A percentile compares a stretch with the other conserved stretches of the same genome.
Conservation (phyloP, 2,113 vertebrate genomes). For the Uria lomvia region DNA sequence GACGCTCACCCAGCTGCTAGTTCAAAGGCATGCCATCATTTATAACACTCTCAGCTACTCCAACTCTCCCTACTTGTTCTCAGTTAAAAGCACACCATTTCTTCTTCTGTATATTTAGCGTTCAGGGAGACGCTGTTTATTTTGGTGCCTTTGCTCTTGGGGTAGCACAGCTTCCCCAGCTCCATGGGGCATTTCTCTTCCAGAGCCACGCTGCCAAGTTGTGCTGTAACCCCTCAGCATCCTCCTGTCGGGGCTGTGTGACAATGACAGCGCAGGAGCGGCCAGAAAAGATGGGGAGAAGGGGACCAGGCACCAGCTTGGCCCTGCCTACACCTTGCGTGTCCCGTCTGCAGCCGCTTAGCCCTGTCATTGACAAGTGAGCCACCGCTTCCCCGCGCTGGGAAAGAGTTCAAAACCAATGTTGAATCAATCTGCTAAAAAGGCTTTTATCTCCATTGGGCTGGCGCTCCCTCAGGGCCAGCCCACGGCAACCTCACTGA, state of each 20-base stretch:
- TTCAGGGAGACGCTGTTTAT: background rate
- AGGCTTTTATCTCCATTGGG: background rate
- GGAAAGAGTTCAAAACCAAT: slow-evolving; percentile 11
- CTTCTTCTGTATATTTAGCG: background rate
- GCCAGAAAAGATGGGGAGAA: background rate
- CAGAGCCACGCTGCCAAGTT: background rate
- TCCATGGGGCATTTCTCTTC: background rate
- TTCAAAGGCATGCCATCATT: slow-evolving; percentile 54
- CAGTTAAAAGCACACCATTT: background rate
- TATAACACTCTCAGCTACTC: slow-evolving; percentile 45
- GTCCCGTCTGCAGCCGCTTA: fast-evolving
- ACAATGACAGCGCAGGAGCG: too few relatives aligned
- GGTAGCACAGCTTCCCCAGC: background rate
- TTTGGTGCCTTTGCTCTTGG: background rate
- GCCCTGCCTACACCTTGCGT: background rate
- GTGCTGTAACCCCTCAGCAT: background rate
- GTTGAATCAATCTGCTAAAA: background rate
- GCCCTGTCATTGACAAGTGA: background rate
- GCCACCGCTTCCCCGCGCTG: background rate
- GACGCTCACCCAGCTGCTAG: slow-evolving; percentile 51
- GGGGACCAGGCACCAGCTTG: too few relatives aligned
- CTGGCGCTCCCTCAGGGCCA: background rate
- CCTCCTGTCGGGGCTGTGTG: fast-evolving
- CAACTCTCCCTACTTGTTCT: background rate
- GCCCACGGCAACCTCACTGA: background rate